A percentile compares a stretch with the other conserved stretches of the same genome.
Conservation (phyloP, 2,113 vertebrate species). For the Dasyurus viverrinus region DNA sequence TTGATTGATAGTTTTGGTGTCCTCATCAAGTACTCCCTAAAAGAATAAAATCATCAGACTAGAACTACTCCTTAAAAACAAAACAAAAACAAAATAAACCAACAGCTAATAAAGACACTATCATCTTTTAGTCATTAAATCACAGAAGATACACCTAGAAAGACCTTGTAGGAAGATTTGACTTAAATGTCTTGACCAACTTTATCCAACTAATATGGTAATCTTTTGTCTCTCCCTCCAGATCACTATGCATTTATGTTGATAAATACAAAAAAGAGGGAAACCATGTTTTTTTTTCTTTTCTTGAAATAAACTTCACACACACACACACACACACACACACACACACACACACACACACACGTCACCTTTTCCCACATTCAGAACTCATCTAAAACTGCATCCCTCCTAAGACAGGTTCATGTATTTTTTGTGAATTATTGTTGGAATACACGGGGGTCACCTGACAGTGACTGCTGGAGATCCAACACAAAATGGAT, state of each 20-base stretch:
- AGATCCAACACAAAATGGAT: too few relatives aligned
- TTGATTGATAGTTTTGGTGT: not conserved
- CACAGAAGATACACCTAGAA: not conserved
- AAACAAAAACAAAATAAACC: not conserved
- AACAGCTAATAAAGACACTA: not conserved
- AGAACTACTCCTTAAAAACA: not conserved
- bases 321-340: too few relatives aligned
- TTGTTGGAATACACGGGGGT: too few relatives aligned
- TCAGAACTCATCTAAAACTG: not conserved
- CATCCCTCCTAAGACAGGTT: not conserved
- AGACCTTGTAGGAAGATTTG: not conserved
- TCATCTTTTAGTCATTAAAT: not conserved
- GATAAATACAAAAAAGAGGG: not conserved
- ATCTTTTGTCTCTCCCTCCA: not conserved
- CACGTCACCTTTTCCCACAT: not conserved
- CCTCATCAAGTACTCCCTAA: not conserved
- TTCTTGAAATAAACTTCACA: not conserved
- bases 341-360: too few relatives aligned
- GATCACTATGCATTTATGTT: not conserved
- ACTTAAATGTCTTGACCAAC: not conserved
- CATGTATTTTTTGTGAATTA: too few relatives aligned
- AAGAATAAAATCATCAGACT: not conserved
- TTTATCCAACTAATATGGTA: not conserved
- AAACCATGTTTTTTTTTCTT: not conserved
- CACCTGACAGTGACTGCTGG: too few relatives aligned